A percentile compares a stretch with the other conserved stretches of the same genome.
Conservation (phyloP, 1,140 invertebrate genomes). For the Rhagoletis pomonella region DNA sequence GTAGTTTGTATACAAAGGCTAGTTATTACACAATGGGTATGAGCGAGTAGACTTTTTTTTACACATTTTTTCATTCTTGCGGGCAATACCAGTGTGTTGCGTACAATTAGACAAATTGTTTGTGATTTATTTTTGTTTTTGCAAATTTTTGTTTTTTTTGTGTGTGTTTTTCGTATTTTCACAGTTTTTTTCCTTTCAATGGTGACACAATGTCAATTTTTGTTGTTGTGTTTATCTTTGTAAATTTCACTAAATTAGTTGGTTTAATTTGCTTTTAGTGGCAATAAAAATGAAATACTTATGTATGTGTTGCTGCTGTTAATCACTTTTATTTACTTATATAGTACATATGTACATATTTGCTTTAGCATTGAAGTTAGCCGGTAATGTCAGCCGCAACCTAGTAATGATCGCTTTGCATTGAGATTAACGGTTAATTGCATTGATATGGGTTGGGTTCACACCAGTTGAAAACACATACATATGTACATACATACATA, state of each 20-base stretch:
- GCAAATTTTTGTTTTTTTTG: background rate
- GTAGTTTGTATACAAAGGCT: slow-evolving; percentile 22
- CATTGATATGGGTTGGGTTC: background rate
- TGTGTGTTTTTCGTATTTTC: background rate
- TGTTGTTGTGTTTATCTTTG: background rate
- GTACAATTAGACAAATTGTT: slow-evolving; percentile 6
- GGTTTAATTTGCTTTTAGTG: background rate
- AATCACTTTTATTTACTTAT: background rate
- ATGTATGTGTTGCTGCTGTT: background rate
- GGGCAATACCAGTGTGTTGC: background rate
- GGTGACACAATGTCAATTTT: background rate
- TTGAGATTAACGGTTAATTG: slow-evolving; percentile 10
- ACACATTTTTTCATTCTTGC: background rate
- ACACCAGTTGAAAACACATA: background rate
- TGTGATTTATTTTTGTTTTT: background rate
- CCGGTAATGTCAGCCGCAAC: slow-evolving; percentile 38
- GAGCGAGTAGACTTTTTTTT: background rate
- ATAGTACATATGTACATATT: background rate
- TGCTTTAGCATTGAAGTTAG: slow-evolving; percentile 11
- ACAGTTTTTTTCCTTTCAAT: slow-evolving; percentile 3
- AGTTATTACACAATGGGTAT: slow-evolving; percentile 35
- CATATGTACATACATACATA: background rate
- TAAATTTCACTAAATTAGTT: slow-evolving; percentile 4
- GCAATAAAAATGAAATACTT: background rate
- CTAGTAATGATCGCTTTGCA: background rate